A percentile compares a stretch with the other conserved stretches of the same genome.
phyloP scores from a whole-genome alignment of 2,888 invertebrate species.

The Aquatica leii region DNA sequence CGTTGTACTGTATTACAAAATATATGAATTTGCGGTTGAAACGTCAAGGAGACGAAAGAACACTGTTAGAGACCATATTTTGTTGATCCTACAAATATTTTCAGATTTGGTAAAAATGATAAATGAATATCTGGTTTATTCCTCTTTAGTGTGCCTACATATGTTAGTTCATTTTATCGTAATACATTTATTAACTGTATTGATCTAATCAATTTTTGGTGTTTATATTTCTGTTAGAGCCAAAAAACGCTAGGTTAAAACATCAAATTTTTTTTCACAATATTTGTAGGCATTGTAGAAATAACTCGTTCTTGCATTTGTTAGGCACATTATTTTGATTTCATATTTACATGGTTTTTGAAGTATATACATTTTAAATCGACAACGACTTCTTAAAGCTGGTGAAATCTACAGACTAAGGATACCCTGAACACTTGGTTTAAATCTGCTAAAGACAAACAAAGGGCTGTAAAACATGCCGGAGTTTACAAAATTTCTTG shows the following conservation, averaged over 20 bases:
- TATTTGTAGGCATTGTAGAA: conserved; percentile 44
- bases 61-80: conserved; percentile 31
- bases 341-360: conserved; percentile 47
- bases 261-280: conserved; percentile 40
- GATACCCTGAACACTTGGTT: too few species aligned
- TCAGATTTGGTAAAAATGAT: too few species aligned
- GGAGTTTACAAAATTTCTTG: too few species aligned
- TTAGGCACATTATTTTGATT: conserved; percentile 41
- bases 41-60: neutral
- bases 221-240: conserved; percentile 44
- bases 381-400: too few species aligned
- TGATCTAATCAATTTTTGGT: conserved; percentile 44
- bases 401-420: too few species aligned
- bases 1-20: too few species aligned
- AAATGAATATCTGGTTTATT: conserved; percentile 6
- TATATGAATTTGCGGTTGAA: neutral
- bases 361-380: conserved; percentile 39
- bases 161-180: conserved; percentile 34
- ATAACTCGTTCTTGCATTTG: conserved; percentile 42
- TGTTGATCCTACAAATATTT: conserved; percentile 21
- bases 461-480: too few species aligned
- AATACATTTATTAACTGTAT: conserved; percentile 37
- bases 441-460: too few species aligned
- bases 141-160: conserved; percentile 34
- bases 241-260: conserved; percentile 23